A percentile compares a stretch with the other conserved stretches of the same genome.
Conservation (phyloP, 2,113 vertebrate genomes). For the Turnix velox region DNA sequence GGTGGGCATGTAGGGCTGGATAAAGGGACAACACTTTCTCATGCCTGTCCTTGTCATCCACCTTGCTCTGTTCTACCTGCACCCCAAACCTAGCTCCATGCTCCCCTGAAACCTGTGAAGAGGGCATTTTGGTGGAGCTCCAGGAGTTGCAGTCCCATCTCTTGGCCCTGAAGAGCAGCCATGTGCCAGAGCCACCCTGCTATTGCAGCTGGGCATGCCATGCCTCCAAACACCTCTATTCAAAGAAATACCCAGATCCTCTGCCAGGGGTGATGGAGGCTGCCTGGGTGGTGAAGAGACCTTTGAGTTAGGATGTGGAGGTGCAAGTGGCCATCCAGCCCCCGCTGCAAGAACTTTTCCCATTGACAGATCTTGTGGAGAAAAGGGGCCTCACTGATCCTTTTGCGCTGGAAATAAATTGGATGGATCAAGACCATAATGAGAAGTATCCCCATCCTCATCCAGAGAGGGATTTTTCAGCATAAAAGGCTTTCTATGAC, state of each 20-base stretch:
- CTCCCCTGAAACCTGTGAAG: background rate
- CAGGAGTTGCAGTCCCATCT: background rate
- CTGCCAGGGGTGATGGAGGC: fast-evolving
- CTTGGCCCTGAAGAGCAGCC: background rate
- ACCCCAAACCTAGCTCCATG: fast-evolving
- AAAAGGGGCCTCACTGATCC: background rate
- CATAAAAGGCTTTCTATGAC: constrained; percentile 4
- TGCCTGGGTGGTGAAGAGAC: background rate
- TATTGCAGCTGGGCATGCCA: fast-evolving
- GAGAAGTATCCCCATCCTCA: background rate
- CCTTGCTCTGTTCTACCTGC: background rate
- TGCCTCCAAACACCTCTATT: fast-evolving
- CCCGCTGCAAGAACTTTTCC: background rate
- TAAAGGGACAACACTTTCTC: background rate
- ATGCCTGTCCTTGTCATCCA: background rate
- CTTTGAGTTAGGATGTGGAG: background rate
- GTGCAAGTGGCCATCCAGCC: background rate
- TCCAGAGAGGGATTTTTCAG: constrained; percentile 26
- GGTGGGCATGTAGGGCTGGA: background rate
- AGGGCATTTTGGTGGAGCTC: background rate
- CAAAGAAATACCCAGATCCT: fast-evolving
- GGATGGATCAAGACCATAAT: background rate
- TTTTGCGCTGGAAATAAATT: background rate
- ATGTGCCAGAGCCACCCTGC: fast-evolving
- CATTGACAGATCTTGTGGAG: background rate